Evolutionary conservation across 64 coral and sea anemone species (phyloP), one percentile per base, ranked within the genome.

Genomic region (Actinia equina): DNA sequence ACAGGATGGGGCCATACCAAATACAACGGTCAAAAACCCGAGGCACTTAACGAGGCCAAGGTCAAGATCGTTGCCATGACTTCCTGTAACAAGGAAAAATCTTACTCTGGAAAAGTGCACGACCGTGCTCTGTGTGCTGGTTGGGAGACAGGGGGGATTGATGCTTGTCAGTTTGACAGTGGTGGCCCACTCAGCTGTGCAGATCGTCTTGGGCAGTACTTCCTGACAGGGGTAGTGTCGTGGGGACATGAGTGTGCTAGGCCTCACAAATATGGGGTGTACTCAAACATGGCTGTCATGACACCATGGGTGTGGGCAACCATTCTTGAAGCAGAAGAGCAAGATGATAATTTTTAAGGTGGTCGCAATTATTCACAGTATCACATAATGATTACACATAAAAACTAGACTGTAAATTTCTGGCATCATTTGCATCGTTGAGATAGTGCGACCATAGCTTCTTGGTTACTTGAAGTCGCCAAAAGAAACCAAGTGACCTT

Each of bases 121-220:
- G 52, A 43, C 25, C 80, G 86, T 44, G 91, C 91, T 3, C 3
- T 92, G 16, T 92, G 91, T 88, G 91, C 91, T 18, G 91, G 91
- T 7, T 92, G 43, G 71, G 86, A 37, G 2, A 9, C 52, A 67
- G 91, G 91, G 1, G 91, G 91, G 0, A 43, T 81, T 7, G 91
- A 92, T 74, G 87, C 91, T 20, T 92, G 91, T 52, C 86, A 92
- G 52, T 92, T 88, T 37, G 91, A 92, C 52, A 92, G 91, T 58
- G 91, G 91, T 5, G 91, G 91, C 8, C 86, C 86, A n/a, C 86
- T 92, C 4, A 82, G 65, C 27, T 92, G 91, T 25, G 80, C 70
- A 23, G 79, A 43, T 44, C 59, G 80, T 55, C 44, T 63, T 53
- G 82, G 60, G 22, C 51, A 62, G 59, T 92, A 88, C 85, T 92